Percentiles rank a stretch among this genome's conserved stretches.
Evolutionary conservation across 2,888 invertebrate species (phyloP).

Genomic region (Eilema griseolum): DNA sequence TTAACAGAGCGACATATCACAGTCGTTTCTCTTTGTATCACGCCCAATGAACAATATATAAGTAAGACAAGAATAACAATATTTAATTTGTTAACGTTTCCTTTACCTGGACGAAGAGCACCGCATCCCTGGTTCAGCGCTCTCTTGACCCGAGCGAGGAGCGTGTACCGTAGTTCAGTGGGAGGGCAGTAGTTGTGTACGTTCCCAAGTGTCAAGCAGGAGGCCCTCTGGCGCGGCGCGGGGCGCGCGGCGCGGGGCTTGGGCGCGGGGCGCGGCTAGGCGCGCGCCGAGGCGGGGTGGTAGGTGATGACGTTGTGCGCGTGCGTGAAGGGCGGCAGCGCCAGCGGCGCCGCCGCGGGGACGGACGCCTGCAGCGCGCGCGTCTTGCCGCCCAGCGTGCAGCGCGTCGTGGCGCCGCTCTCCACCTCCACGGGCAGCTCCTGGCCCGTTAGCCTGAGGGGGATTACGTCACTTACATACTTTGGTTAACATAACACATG

Average conservation of each 20-base stretch:
- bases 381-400: slow-evolving; percentile 94
- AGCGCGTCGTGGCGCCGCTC: slow-evolving; percentile 91
- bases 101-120: too few species aligned
- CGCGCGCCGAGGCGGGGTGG: slow-evolving; percentile 79
- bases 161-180: not conserved
- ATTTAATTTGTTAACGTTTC: too few species aligned
- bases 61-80: too few species aligned
- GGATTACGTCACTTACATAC: too few species aligned
- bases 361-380: slow-evolving; percentile 78
- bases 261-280: too few species aligned
- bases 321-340: slow-evolving; percentile 77
- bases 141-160: not conserved
- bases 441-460: slow-evolving; percentile 88
- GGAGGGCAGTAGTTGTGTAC: not conserved
- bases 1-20: too few species aligned
- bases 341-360: slow-evolving; percentile 39
- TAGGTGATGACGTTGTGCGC: slow-evolving; percentile 85
- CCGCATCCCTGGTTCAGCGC: too few species aligned
- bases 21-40: too few species aligned
- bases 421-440: slow-evolving; percentile 92
- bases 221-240: too few species aligned
- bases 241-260: too few species aligned
- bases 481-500: too few species aligned
- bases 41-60: too few species aligned
- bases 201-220: not conserved